Conservation (phyloP, 2,113 vertebrate genomes). For the Panurus biarmicus region DNA sequence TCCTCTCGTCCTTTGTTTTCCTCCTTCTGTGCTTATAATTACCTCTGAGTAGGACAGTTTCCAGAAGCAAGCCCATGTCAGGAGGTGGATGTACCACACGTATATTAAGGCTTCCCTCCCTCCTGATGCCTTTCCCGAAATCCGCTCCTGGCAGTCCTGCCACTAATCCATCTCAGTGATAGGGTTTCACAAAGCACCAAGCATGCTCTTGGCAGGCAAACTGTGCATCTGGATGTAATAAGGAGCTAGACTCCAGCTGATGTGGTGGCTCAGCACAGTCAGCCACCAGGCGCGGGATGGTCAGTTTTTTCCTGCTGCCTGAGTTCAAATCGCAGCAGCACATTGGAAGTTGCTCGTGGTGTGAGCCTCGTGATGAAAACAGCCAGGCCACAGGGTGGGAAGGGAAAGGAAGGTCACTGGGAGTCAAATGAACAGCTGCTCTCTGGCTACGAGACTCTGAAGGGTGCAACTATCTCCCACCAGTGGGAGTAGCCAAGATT, state of each 20-base stretch:
- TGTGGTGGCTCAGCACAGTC: neutral
- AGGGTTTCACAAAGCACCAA: conserved; percentile 33
- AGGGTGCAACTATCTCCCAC: neutral
- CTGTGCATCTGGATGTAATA: conserved; percentile 60
- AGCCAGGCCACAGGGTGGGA: neutral
- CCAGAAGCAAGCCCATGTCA: neutral
- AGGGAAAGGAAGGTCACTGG: neutral
- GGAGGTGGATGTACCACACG: neutral
- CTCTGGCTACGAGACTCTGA: neutral
- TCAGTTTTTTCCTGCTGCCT: neutral
- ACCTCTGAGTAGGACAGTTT: neutral
- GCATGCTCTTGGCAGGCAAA: conserved; percentile 21
- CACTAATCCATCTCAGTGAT: neutral
- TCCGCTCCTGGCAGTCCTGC: neutral
- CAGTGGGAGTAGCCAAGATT: neutral
- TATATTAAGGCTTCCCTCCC: neutral
- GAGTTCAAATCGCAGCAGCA: conserved; percentile 2
- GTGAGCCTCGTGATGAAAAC: neutral
- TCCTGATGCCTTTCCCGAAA: neutral
- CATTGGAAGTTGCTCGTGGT: neutral
- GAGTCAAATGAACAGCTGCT: neutral
- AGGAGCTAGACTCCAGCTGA: conserved; percentile 16
- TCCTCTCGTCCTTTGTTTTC: neutral
- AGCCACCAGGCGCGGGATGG: neutral
- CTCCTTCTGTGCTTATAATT: neutral